These are phyloP conservation scores for Paedocypris micromegethes DNA, from an alignment of 2,797 vertebrate genomes.

Conservation along the genomic window DNA sequence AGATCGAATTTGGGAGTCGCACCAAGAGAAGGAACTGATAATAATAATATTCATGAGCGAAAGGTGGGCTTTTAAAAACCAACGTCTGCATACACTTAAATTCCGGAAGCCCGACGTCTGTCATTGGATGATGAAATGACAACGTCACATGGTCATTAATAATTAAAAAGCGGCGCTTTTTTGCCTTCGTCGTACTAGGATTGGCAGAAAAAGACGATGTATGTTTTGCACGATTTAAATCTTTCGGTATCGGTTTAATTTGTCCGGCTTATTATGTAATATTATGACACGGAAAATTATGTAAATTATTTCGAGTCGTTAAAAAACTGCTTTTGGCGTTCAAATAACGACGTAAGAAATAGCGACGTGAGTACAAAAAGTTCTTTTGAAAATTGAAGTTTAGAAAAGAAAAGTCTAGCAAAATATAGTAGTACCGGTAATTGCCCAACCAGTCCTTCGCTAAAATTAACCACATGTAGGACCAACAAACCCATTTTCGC, in stretches of 20 bases:
- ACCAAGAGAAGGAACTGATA: neutral
- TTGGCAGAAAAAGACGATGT: too few relatives aligned
- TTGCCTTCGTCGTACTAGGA: neutral
- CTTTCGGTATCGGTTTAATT: neutral
- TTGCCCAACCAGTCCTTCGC: too few relatives aligned
- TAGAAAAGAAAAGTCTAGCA: too few relatives aligned
- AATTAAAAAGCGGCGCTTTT: neutral
- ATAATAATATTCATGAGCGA: slow-evolving; percentile 10
- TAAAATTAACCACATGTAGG: neutral
- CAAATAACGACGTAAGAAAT: too few relatives aligned
- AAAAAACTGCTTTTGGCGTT: too few relatives aligned
- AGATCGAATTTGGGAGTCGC: neutral
- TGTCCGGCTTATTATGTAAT: neutral
- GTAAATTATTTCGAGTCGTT: too few relatives aligned
- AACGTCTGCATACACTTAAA: neutral
- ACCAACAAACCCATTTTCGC: too few relatives aligned
- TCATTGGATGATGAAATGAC: neutral
- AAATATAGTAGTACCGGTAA: too few relatives aligned
- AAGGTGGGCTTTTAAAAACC: neutral
- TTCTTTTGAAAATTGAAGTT: too few relatives aligned
- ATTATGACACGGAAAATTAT: too few relatives aligned
- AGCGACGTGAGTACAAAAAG: too few relatives aligned
- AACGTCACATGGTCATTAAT: slow-evolving; percentile 7
- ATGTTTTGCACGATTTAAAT: neutral
- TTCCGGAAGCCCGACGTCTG: neutral